These are phyloP conservation scores for Drosophila mojavensis DNA, from an alignment of 1,140 invertebrate species.

Conservation along the genomic window DNA sequence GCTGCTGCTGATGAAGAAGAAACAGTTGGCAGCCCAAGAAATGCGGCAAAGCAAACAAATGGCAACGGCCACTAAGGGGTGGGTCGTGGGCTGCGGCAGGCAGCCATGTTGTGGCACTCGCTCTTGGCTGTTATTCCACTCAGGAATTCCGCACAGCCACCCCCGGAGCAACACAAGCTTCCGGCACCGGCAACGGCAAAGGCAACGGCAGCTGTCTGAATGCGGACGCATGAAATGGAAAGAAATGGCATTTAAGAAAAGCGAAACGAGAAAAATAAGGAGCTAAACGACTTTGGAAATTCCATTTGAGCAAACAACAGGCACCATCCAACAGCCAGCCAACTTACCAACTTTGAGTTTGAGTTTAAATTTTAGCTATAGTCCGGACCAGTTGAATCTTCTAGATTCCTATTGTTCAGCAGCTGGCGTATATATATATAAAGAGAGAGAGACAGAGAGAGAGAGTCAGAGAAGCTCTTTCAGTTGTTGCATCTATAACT, in stretches of 20 bases:
- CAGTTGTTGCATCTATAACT: constrained; percentile 15
- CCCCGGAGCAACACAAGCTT: constrained; percentile 42
- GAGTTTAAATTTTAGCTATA: constrained; percentile 5
- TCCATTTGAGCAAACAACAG: constrained; percentile 82
- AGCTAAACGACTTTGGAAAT: constrained; percentile 82
- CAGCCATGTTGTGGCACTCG: constrained; percentile 62
- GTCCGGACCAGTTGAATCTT: constrained; percentile 26
- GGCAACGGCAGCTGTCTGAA: constrained; percentile 70
- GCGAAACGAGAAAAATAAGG: constrained; percentile 82
- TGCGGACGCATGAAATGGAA: constrained; percentile 79
- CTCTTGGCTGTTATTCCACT: constrained; percentile 60
- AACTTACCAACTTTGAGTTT: constrained; percentile 8
- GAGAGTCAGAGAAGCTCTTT: background rate
- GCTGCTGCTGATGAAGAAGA: constrained; percentile 44
- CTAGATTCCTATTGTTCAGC: background rate
- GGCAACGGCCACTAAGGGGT: constrained; percentile 61
- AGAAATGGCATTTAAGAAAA: constrained; percentile 83
- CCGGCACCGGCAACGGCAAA: constrained; percentile 25
- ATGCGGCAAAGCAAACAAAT: constrained; percentile 80
- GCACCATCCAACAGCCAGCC: constrained; percentile 21
- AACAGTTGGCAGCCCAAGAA: constrained; percentile 73
- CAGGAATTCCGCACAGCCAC: constrained; percentile 73
- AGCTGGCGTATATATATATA: background rate
- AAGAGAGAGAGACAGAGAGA: background rate
- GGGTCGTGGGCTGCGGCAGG: constrained; percentile 48